Conservation (phyloP, 2,797 vertebrate species). For the Spinibarbus caldwelli region DNA sequence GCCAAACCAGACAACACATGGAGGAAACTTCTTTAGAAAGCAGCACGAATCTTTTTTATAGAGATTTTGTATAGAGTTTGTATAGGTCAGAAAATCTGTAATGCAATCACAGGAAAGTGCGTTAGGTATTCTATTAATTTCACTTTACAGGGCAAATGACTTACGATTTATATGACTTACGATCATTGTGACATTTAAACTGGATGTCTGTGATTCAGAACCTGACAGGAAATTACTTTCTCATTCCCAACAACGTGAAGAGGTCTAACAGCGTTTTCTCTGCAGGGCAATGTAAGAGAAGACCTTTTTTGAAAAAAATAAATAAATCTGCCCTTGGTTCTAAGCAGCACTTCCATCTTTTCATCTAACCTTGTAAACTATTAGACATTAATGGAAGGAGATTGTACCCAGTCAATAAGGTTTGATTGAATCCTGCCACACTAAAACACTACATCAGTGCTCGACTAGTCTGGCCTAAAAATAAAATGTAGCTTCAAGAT, state of each 20-base stretch:
- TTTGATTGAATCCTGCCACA: conserved; percentile 17
- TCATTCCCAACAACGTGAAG: conserved; percentile 14
- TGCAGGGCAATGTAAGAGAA: neutral
- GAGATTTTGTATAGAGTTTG: too few species aligned
- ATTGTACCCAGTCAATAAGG: conserved; percentile 36
- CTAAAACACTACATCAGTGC: conserved; percentile 28
- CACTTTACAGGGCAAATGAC: neutral
- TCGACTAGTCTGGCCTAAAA: conserved; percentile 25
- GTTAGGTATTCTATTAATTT: conserved; percentile 25
- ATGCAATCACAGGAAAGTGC: conserved; percentile 6
- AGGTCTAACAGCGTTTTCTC: conserved; percentile 14
- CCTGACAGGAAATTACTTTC: conserved; percentile 26
- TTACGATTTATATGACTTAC: conserved; percentile 8
- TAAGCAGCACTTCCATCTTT: conserved; percentile 18
- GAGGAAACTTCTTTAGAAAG: neutral
- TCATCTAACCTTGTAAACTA: conserved; percentile 23
- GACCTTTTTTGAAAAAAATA: neutral
- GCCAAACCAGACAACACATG: conserved; percentile 4
- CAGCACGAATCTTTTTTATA: neutral
- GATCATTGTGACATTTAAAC: conserved; percentile 25
- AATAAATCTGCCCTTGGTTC: conserved; percentile 2
- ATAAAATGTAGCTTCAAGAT: conserved; percentile 25
- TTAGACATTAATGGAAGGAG: conserved; percentile 33
- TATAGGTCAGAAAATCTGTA: conserved; percentile 7
- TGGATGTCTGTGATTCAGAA: conserved; percentile 25